Percentiles rank a stretch among this genome's conserved stretches.
Conservation (phyloP, 2,888 invertebrate species). For the Zaprionus lineosus region DNA sequence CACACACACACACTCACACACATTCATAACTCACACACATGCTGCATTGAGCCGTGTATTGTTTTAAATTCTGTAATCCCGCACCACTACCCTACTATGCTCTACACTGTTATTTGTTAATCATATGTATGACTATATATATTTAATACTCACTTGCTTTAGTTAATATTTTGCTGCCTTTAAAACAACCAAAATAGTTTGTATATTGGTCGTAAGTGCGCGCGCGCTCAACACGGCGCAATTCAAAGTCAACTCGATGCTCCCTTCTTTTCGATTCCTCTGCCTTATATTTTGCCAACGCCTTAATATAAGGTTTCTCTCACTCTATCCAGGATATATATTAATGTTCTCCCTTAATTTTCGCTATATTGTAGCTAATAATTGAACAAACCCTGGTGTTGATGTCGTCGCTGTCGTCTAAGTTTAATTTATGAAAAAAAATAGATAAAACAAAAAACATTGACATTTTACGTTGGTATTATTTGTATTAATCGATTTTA, state of each 20-base stretch:
- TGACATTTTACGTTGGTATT: constrained; percentile 27
- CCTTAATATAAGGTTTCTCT: constrained; percentile 8
- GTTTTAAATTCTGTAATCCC: constrained; percentile 2
- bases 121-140: neutral
- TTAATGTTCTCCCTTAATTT: constrained; percentile 26
- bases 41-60: no score
- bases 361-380: constrained; percentile 34
- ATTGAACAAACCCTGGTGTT: constrained; percentile 49
- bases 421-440: constrained; percentile 37
- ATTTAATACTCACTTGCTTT: constrained; percentile 68
- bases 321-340: constrained; percentile 39
- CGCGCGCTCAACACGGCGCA: constrained; percentile 67
- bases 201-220: constrained; percentile 43
- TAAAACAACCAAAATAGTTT: constrained; percentile 42
- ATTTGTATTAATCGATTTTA: constrained; percentile 68
- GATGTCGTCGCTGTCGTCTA: constrained; percentile 40
- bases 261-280: constrained; percentile 15
- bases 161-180: constrained; percentile 47
- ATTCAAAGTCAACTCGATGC: constrained; percentile 11
- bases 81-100: neutral
- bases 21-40: neutral
- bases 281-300: constrained; percentile 8
- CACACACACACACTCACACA: neutral
- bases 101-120: neutral
- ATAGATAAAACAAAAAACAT: constrained; percentile 45